A percentile compares a stretch with the other conserved stretches of the same genome.
Evolutionary conservation across 1,140 invertebrate species (phyloP).

Genomic region (Nephila pilipes): DNA sequence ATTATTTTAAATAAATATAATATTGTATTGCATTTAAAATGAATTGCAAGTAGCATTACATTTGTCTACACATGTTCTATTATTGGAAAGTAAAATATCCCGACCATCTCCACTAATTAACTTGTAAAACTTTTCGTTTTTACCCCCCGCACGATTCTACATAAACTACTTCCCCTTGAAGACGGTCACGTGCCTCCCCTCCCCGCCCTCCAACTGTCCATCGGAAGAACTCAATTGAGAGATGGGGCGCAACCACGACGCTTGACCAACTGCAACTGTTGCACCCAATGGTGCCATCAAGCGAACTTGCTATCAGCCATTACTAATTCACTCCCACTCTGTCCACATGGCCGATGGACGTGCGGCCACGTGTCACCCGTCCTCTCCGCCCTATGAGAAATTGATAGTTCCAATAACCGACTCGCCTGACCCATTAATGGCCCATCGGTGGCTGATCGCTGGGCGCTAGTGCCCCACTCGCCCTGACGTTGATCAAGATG

Average conservation of each 20-base stretch:
- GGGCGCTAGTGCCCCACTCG: constrained; percentile 35
- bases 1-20: too few species aligned
- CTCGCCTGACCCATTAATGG: constrained; percentile 73
- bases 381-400: constrained; percentile 63
- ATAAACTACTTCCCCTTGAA: neutral
- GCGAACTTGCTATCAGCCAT: constrained; percentile 34
- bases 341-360: constrained; percentile 62
- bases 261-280: constrained; percentile 71
- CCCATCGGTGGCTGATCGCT: constrained; percentile 58
- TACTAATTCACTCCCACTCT: constrained; percentile 70
- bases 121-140: neutral
- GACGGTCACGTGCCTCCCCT: neutral
- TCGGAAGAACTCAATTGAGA: neutral
- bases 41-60: too few species aligned
- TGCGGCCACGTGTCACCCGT: constrained; percentile 62
- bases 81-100: too few species aligned
- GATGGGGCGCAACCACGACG: constrained; percentile 17
- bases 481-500: constrained; percentile 74
- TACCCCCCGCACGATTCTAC: neutral
- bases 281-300: constrained; percentile 72
- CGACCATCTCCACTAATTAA: neutral
- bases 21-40: too few species aligned
- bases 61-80: too few species aligned
- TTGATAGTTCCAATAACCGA: constrained; percentile 70
- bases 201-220: neutral